Base-by-base conservation (phyloP, 2,113 vertebrate species). In the Salvelinus alpinus region DNA sequence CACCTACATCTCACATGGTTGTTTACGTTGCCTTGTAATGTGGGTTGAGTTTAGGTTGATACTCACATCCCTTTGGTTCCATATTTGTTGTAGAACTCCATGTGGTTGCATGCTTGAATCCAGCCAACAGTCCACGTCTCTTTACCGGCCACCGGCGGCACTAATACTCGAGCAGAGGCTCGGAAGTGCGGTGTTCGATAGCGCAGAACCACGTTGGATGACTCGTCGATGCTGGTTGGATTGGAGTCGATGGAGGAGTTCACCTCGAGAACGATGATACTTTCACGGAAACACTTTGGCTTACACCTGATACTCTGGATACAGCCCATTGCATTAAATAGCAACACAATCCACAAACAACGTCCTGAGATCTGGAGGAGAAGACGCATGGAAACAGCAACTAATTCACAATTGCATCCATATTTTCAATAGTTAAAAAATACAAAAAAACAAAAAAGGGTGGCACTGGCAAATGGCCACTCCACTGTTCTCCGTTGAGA, bases 91-190 rank as follows among this genome's bases (percentile, higher is more conserved):
- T 96, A 96, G 86, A 99, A 99, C 89, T 98, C 96, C 98, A 99
- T 99, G 91, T 98, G 96, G 90, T 96, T 98, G 84, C 98, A 99
- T 0, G 97, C 97, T 90, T 99, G 98, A 64, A 99, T 99, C 98
- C 98, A 99, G 76, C 98, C 98, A 51, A 99, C 95, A 3, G 95
- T 94, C 98, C 98, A 99, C 13, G 96, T 98, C 93, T 99, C 97
- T 78, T 95, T 96, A 65, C 88, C 92, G 89, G 96, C 90, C 18
- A 99, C 90, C 3, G 97, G 95, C 0, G 97, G 97, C 89, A 99
- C 95, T 84, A 96, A 73, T 25, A 99, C 94, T n/a, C 96, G 95
- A 1, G 98, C 98, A 0, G 93, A 94, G 66, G 97, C 97, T 78
- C 97, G 93, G 90, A 99, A 99, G 85, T 99, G 96, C 38, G 98